Percentiles rank a stretch among this genome's conserved stretches.
phyloP scores from a whole-genome alignment of 2,797 vertebrate species.

The Enteromius radiatus region DNA sequence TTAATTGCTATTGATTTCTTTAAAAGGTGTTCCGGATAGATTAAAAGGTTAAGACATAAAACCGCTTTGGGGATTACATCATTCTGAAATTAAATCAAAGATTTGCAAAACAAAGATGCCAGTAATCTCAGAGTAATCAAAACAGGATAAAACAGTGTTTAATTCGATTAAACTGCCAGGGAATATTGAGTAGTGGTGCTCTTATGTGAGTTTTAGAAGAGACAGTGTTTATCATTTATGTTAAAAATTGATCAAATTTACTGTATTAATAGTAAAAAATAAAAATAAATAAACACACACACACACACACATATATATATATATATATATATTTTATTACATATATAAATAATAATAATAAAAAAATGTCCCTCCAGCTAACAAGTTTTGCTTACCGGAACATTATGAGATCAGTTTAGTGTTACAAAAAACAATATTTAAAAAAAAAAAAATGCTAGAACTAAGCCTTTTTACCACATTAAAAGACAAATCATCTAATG shows the following conservation, averaged over 20 bases:
- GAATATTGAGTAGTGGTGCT: neutral
- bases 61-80: slow-evolving; percentile 72
- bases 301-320: no score
- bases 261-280: neutral
- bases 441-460: no score
- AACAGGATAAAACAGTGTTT: slow-evolving; percentile 28
- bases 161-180: slow-evolving; percentile 17
- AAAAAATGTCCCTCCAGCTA: neutral
- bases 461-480: no score
- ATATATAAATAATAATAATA: neutral
- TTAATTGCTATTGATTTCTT: slow-evolving; percentile 76
- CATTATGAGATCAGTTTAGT: neutral
- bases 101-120: slow-evolving; percentile 63
- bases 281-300: no score
- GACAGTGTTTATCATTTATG: neutral
- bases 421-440: neutral
- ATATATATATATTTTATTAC: no score
- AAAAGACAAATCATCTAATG: no score
- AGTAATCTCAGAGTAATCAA: slow-evolving; percentile 64
- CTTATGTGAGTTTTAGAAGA: neutral
- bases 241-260: neutral
- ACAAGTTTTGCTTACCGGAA: neutral
- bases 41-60: slow-evolving; percentile 79
- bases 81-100: slow-evolving; percentile 72
- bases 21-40: slow-evolving; percentile 73